These are phyloP conservation scores for Labeo catla DNA, from an alignment of 2,113 vertebrate genomes.

Conservation along the genomic window DNA sequence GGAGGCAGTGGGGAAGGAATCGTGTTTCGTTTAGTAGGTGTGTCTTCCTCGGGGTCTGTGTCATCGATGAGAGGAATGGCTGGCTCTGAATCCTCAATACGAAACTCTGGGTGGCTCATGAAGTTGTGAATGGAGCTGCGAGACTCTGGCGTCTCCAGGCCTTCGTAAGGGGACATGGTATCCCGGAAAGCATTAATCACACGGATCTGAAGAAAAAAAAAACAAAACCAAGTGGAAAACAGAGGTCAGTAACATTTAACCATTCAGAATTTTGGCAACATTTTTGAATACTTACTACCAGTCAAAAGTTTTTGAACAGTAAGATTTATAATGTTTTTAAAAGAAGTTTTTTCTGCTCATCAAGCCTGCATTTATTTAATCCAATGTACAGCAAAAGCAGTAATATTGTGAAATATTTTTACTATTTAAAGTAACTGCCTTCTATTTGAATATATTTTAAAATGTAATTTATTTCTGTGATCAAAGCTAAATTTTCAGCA, in stretches of 20 bases:
- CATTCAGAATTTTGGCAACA: not conserved
- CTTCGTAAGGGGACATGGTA: slow-evolving; percentile 87
- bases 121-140: slow-evolving; percentile 99
- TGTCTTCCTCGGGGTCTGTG: slow-evolving; percentile 89
- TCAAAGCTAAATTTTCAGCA: not conserved
- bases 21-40: slow-evolving; percentile 89
- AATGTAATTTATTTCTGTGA: no score
- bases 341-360: no score
- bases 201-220: slow-evolving; percentile 84
- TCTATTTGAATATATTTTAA: no score
- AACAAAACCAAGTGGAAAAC: not conserved
- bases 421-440: no score
- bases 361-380: no score
- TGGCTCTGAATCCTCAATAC: slow-evolving; percentile 91
- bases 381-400: no score
- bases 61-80: slow-evolving; percentile 97
- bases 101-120: slow-evolving; percentile 96
- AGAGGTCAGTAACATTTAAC: not conserved
- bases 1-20: slow-evolving; percentile 56
- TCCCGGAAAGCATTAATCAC: slow-evolving; percentile 99
- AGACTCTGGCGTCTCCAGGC: slow-evolving; percentile 92
- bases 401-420: no score
- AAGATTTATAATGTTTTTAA: no score
- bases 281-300: not conserved
- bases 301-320: no score